phyloP scores from a whole-genome alignment of 1,140 invertebrate species.

The Tyrophagus putrescentiae region DNA sequence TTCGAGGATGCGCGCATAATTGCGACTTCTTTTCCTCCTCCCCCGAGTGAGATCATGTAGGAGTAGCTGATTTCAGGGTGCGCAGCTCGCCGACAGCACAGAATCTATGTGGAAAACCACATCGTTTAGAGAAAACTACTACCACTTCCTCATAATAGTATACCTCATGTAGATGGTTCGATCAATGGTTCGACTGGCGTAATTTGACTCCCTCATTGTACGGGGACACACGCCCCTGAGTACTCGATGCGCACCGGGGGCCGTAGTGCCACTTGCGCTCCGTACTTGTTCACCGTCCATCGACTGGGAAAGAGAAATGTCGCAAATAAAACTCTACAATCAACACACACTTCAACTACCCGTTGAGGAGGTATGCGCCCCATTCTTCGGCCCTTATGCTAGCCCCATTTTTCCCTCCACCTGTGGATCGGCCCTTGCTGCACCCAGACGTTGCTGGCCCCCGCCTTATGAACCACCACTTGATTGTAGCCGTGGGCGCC shows the following conservation, averaged over 20 bases:
- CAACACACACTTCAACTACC: slow-evolving; percentile 29
- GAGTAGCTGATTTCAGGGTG: slow-evolving; percentile 55
- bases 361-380: slow-evolving; percentile 62
- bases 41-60: too few relatives aligned
- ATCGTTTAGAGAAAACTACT: slow-evolving; percentile 11
- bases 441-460: slow-evolving; percentile 63
- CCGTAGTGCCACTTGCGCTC: slow-evolving; percentile 50
- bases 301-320: slow-evolving; percentile 32
- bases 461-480: slow-evolving; percentile 61
- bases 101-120: slow-evolving; percentile 45
- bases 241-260: slow-evolving; percentile 59
- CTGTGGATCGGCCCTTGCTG: slow-evolving; percentile 48
- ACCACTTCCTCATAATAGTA: slow-evolving; percentile 5
- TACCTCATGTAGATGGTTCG: slow-evolving; percentile 56
- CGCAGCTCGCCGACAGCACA: slow-evolving; percentile 52
- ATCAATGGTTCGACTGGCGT: slow-evolving; percentile 52
- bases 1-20: too few relatives aligned
- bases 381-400: slow-evolving; percentile 43
- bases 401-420: slow-evolving; percentile 65
- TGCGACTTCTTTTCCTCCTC: too few relatives aligned
- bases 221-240: slow-evolving; percentile 60
- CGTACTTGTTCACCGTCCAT: slow-evolving; percentile 50
- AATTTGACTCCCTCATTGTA: slow-evolving; percentile 60
- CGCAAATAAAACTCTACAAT: neutral
- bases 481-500: slow-evolving; percentile 47